These are phyloP conservation scores for Porphyrio hochstetteri DNA, from an alignment of 2,113 vertebrate species.

Conservation along the genomic window DNA sequence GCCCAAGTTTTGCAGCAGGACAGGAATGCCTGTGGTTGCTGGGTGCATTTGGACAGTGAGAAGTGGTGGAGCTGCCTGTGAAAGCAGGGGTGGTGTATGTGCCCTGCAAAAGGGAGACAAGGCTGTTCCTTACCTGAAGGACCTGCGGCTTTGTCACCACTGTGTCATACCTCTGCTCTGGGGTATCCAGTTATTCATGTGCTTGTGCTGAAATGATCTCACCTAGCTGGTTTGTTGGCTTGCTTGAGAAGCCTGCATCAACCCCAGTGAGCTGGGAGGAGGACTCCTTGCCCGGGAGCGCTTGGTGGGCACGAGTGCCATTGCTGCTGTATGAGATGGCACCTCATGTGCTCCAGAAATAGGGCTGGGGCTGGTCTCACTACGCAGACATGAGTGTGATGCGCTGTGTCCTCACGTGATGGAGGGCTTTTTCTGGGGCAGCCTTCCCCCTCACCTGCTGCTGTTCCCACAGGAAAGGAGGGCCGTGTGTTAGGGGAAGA, in stretches of 20 bases:
- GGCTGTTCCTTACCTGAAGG: not conserved
- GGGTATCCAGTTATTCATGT: not conserved
- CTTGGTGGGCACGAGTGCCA: fast-evolving
- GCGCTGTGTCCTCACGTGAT: not conserved
- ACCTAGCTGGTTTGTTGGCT: slow-evolving; percentile 47
- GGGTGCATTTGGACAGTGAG: not conserved
- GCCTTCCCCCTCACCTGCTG: slow-evolving; percentile 29
- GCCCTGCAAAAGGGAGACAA: not conserved
- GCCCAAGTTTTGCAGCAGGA: not conserved
- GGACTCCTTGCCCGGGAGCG: not conserved
- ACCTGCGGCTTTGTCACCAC: not conserved
- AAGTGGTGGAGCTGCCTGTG: not conserved
- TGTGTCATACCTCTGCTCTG: not conserved
- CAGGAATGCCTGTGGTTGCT: not conserved
- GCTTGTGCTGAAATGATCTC: not conserved
- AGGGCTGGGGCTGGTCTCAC: not conserved
- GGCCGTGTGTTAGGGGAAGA: not conserved
- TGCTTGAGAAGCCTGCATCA: not conserved
- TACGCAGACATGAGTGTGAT: fast-evolving
- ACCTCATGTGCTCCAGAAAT: not conserved
- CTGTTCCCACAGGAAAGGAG: not conserved
- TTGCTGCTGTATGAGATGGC: fast-evolving
- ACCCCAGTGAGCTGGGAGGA: slow-evolving; percentile 21
- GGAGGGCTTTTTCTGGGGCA: not conserved
- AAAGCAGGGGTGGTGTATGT: fast-evolving